A percentile compares a stretch with the other conserved stretches of the same genome.
These are phyloP conservation scores for Epicauta chinensis DNA, from an alignment of 1,140 invertebrate species.

Conservation along the genomic window DNA sequence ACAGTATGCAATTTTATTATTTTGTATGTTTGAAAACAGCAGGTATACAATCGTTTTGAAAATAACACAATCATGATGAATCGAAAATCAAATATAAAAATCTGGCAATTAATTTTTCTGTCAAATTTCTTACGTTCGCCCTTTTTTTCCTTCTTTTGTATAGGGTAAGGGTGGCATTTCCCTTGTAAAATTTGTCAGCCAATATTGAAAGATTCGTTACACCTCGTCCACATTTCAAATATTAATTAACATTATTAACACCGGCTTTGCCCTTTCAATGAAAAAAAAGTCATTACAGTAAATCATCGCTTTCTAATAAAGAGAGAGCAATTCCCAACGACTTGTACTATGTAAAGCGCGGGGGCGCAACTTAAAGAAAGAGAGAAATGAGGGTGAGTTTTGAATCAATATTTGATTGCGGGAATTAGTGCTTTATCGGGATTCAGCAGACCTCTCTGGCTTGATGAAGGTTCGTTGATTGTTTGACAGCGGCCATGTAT, in stretches of 20 bases:
- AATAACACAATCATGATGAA: no score
- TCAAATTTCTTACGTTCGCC: no score
- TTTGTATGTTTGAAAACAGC: no score
- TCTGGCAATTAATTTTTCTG: no score
- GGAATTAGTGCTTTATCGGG: constrained; percentile 45
- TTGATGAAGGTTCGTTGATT: constrained; percentile 44
- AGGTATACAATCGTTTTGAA: no score
- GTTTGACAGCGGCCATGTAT: constrained; percentile 43
- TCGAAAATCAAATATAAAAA: no score
- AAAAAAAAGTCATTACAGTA: constrained; percentile 43
- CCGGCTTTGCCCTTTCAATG: constrained; percentile 34
- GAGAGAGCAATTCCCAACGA: constrained; percentile 21
- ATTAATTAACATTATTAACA: constrained; percentile 45
- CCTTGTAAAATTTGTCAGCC: constrained; percentile 1
- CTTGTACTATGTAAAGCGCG: constrained; percentile 24
- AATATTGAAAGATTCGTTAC: constrained; percentile 16
- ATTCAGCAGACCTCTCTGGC: constrained; percentile 41
- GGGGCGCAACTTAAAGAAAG: constrained; percentile 27
- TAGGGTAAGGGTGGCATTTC: background rate
- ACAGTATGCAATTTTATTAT: constrained; percentile 1
- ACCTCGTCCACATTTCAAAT: constrained; percentile 35
- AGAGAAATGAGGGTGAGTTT: constrained; percentile 40
- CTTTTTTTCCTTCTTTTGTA: no score
- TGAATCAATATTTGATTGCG: constrained; percentile 46
- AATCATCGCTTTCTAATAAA: constrained; percentile 43